Evolutionary conservation across 2,113 vertebrate species (phyloP).

Genomic region (Canis aureus): DNA sequence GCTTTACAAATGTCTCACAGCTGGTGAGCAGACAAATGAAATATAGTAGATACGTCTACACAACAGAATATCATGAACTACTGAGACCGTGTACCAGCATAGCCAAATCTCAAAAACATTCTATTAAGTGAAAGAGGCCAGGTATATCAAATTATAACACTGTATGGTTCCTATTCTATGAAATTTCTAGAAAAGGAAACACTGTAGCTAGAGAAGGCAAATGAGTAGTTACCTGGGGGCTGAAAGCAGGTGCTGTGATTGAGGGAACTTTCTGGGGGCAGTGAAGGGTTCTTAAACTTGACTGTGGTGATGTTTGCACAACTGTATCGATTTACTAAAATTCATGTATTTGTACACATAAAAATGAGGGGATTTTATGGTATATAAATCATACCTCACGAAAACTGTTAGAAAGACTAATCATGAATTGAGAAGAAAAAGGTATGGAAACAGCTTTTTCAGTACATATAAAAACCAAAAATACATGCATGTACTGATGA

Average conservation of each 20-base stretch:
- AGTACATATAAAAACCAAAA: background rate
- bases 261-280: background rate
- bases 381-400: background rate
- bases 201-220: background rate
- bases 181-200: constrained; percentile 31
- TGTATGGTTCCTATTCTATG: background rate
- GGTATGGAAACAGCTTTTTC: background rate
- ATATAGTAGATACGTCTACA: background rate
- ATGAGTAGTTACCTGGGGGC: too few species aligned
- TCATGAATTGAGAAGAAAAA: background rate
- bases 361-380: background rate
- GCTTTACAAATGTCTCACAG: background rate
- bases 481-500: background rate
- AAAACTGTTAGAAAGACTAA: background rate
- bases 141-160: background rate
- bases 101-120: background rate
- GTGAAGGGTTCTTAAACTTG: background rate
- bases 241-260: background rate
- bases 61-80: background rate
- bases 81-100: background rate
- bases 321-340: background rate
- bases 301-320: background rate
- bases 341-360: background rate
- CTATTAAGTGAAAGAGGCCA: background rate
- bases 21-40: background rate